Base-by-base conservation (phyloP, 37 sponge, comb jelly and placozoan genomes). In the Axinella damicornis region DNA sequence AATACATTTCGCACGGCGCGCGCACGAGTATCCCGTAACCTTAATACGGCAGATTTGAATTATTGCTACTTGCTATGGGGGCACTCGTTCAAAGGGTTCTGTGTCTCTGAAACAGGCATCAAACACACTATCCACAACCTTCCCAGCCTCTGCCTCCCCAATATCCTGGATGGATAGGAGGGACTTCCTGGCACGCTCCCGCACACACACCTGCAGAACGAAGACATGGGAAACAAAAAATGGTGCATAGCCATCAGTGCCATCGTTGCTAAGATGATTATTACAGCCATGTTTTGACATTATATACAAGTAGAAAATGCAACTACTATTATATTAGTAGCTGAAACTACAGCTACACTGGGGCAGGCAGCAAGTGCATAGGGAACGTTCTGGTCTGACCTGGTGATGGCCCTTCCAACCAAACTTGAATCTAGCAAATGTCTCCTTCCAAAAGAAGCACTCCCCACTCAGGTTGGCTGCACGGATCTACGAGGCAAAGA, bases 381-480 rank as follows among this genome's bases (percentile, higher is more conserved):
- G 46, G 4, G 46, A 12, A 15, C 5, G 12, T 28, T 24, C 14
- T 0, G 53, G 18, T 31, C 62, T 72, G 32, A 90, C 96, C 88
- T 95, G 93, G 17, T 97, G 96, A 74, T 97, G 97, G n/a, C 76
- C 69, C 73, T 71, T 92, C 96, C 93, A 95, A 0, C 97, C 97
- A 86, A 97, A 97, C 57, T 89, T 92, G 31, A 97, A 66, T 5
- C 96, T 75, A 32, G 87, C 87, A 69, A 97, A 95, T 32, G 85
- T 94, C 69, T 97, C 97, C 59, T 92, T 92, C 91, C 91, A 92
- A 59, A 92, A 97, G 78, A 95, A 95, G 64, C 97, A 97, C 36
- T 97, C 97, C 34, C 95, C 91, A 87, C 97, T 97, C n/a, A 97
- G 85, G 58, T 87, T 97, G 24, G 97, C 97, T 69, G 97, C 97